A percentile compares a stretch with the other conserved stretches of the same genome.
These are phyloP conservation scores for Catocala sponsa DNA, from an alignment of 2,888 invertebrate genomes.

Conservation along the genomic window DNA sequence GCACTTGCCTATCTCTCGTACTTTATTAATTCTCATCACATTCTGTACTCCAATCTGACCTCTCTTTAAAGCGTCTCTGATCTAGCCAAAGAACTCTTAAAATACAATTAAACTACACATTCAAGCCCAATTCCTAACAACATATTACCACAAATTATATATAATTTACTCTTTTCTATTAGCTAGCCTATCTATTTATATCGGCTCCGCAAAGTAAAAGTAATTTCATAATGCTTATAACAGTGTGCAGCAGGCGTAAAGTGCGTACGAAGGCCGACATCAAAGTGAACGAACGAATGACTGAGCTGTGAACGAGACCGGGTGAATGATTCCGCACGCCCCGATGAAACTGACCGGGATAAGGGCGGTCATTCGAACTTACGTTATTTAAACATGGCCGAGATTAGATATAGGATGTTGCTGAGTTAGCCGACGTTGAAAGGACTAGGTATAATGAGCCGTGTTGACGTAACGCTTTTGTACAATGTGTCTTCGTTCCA, in stretches of 20 bases:
- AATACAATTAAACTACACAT: no score
- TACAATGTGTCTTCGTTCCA: neutral
- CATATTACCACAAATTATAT: neutral
- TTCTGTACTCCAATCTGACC: no score
- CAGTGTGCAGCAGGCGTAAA: slow-evolving; percentile 72
- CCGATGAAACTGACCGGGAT: slow-evolving; percentile 74
- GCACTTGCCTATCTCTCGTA: no score
- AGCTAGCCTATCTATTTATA: slow-evolving; percentile 33
- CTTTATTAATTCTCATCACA: no score
- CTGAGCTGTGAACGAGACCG: slow-evolving; percentile 70
- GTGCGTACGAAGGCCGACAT: slow-evolving; percentile 77
- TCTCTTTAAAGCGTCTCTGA: no score
- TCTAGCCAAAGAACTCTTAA: no score
- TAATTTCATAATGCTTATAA: slow-evolving; percentile 66
- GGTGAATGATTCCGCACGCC: slow-evolving; percentile 75
- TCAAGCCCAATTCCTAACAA: neutral
- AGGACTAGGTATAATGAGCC: neutral
- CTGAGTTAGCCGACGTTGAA: slow-evolving; percentile 18
- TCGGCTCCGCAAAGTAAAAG: slow-evolving; percentile 48
- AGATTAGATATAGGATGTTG: slow-evolving; percentile 36
- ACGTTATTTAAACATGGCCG: slow-evolving; percentile 41
- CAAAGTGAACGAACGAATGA: slow-evolving; percentile 78
- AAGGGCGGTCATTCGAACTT: slow-evolving; percentile 53
- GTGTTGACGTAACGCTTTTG: no score
- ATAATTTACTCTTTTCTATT: slow-evolving; percentile 1